Evolutionary conservation across 2,888 invertebrate species (phyloP).

Genomic region (Hydraecia micacea): DNA sequence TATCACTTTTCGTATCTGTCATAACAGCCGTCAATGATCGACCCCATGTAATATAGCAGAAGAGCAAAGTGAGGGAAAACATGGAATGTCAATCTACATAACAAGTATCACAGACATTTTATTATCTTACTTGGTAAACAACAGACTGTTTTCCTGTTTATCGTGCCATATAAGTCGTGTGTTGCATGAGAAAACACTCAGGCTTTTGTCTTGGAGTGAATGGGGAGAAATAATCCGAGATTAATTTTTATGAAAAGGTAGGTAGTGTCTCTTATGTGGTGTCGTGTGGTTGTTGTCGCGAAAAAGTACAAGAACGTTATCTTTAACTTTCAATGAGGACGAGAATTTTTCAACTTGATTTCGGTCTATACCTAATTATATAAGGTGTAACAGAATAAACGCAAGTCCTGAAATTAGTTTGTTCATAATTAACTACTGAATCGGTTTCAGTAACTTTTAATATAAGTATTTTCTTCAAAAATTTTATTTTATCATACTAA

Average conservation of each 20-base stretch:
- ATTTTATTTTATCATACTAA: too few species aligned
- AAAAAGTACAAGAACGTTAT: background rate
- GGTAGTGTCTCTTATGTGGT: background rate
- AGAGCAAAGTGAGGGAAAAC: slow-evolving; percentile 17
- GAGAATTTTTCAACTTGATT: background rate
- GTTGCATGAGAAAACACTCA: slow-evolving; percentile 46
- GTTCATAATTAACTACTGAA: too few species aligned
- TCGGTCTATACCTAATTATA: too few species aligned
- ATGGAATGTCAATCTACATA: slow-evolving; percentile 40
- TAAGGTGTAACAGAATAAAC: too few species aligned
- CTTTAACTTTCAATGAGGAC: background rate
- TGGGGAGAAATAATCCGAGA: slow-evolving; percentile 25
- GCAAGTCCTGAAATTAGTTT: too few species aligned
- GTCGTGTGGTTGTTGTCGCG: background rate
- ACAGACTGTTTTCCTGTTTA: slow-evolving; percentile 37
- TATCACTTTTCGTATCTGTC: background rate
- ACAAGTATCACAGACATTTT: slow-evolving; percentile 36
- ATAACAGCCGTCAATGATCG: slow-evolving; percentile 10
- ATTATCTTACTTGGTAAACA: slow-evolving; percentile 42
- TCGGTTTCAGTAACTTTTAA: too few species aligned
- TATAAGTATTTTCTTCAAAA: too few species aligned
- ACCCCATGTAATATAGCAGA: background rate
- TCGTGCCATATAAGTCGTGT: slow-evolving; percentile 24
- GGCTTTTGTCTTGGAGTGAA: slow-evolving; percentile 34
- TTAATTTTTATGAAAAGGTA: slow-evolving; percentile 27